A percentile compares a stretch with the other conserved stretches of the same genome.
Conservation (phyloP, 2,113 vertebrate species). For the Anser brachyrhynchus region DNA sequence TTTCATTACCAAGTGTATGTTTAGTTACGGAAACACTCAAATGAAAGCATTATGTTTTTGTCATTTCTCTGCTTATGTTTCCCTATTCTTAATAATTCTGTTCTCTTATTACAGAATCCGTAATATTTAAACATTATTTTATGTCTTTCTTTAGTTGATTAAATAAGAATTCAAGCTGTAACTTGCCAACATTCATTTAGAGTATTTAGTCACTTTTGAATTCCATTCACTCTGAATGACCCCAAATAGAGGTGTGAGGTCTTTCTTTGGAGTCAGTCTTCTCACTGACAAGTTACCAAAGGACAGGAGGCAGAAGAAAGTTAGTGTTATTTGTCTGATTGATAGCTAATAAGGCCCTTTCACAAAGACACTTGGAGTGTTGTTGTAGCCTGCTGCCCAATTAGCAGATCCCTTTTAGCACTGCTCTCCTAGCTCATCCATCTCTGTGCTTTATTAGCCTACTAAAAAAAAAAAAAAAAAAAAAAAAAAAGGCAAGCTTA, state of each 20-base stretch:
- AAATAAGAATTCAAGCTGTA: not conserved
- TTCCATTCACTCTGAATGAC: conserved; percentile 12
- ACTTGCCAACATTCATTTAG: not conserved
- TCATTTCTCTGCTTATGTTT: not conserved
- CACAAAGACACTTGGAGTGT: not conserved
- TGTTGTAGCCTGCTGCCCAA: conserved; percentile 51
- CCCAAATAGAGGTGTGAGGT: conserved; percentile 65
- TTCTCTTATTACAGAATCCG: not conserved
- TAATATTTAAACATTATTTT: not conserved
- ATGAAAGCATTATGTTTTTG: not conserved
- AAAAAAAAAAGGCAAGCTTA: not conserved
- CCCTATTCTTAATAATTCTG: not conserved
- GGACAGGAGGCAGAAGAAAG: conserved; percentile 26
- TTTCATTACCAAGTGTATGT: not conserved
- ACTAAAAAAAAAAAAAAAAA: not conserved
- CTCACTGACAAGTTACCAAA: conserved; percentile 20
- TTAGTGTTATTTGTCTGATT: conserved; percentile 59
- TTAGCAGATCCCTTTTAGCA: conserved; percentile 57
- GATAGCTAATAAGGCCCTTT: conserved; percentile 65
- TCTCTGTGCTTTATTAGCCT: not conserved
- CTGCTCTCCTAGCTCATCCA: not conserved
- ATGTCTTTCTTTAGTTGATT: not conserved
- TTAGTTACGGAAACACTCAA: not conserved
- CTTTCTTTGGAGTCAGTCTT: conserved; percentile 35
- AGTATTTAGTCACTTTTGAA: conserved; percentile 24